phyloP scores from a whole-genome alignment of 2,797 vertebrate species.

The Chlorospingus semifuscus region DNA sequence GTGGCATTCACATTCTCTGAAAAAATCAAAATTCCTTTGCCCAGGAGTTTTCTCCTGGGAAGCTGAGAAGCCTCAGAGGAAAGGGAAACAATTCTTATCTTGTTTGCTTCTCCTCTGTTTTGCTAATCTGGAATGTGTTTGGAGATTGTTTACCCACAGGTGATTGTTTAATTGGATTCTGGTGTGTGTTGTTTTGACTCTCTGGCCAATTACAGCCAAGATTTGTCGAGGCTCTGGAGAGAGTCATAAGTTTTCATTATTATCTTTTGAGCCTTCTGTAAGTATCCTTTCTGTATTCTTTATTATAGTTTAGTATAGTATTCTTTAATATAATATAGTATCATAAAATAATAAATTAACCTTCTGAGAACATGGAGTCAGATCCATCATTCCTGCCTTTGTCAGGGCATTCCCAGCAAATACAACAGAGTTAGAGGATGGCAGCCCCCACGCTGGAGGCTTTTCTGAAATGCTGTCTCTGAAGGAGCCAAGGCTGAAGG shows the following conservation, averaged over 20 bases:
- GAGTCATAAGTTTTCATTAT: not conserved
- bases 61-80: not conserved
- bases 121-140: not conserved
- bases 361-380: not conserved
- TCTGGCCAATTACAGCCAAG: rapidly evolving
- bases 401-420: not conserved
- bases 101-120: not conserved
- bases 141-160: not conserved
- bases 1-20: not conserved
- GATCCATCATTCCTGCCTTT: not conserved
- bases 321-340: not conserved
- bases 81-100: not conserved
- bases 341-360: not conserved
- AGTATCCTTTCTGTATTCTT: not conserved
- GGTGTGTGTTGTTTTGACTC: rapidly evolving
- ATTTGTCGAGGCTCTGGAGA: rapidly evolving
- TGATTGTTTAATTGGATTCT: not conserved
- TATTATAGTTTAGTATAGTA: not conserved
- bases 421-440: not conserved
- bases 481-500: not conserved
- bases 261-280: not conserved
- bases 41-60: not conserved
- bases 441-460: not conserved
- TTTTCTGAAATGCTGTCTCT: not conserved
- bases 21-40: not conserved